Evolutionary conservation across 2,888 invertebrate genomes (phyloP).

Genomic region (Oxystoma pomonae): DNA sequence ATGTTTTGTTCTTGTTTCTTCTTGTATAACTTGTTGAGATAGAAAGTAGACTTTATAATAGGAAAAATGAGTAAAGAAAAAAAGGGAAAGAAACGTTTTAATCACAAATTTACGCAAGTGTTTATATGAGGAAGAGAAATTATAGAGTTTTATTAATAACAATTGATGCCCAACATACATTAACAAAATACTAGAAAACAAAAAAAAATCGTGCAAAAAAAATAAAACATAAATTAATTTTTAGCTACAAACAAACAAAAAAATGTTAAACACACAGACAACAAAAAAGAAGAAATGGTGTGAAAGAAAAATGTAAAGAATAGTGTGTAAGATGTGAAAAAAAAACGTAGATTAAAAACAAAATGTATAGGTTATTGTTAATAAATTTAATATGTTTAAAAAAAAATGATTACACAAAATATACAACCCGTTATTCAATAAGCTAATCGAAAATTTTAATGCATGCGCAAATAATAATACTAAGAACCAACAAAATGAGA

Average conservation of each 20-base stretch:
- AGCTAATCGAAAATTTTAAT: no score
- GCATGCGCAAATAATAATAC: no score
- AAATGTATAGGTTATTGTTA: no score
- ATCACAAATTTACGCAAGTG: background rate
- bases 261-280: no score
- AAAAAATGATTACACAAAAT: no score
- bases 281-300: background rate
- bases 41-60: slow-evolving; percentile 28
- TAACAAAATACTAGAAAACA: background rate
- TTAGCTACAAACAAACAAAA: no score
- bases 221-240: no score
- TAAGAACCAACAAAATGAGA: background rate
- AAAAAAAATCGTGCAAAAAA: no score
- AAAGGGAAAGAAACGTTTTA: background rate
- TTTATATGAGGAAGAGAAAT: no score
- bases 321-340: background rate
- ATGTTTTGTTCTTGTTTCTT: background rate
- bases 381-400: no score
- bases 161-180: background rate
- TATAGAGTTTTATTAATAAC: background rate
- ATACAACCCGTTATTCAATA: no score
- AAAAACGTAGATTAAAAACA: no score
- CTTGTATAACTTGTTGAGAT: slow-evolving; percentile 17
- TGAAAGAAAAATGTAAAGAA: background rate
- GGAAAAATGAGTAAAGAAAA: slow-evolving; percentile 1